These are phyloP conservation scores for Acromyrmex heyeri DNA, from an alignment of 1,140 invertebrate species.

Conservation along the genomic window DNA sequence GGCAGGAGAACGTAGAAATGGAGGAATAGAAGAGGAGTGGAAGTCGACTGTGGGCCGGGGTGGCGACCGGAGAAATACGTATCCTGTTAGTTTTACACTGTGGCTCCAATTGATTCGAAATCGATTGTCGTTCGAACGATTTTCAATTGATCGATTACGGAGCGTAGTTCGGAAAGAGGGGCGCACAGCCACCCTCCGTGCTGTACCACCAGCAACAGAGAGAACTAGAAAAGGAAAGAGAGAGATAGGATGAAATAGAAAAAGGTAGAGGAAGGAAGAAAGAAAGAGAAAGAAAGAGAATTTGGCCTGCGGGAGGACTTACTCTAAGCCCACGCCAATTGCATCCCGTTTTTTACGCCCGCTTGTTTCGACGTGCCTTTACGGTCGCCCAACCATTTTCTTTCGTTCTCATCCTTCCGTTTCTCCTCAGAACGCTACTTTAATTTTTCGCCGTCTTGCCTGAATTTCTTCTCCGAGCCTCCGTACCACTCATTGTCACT, in stretches of 20 bases:
- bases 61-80: slow-evolving; percentile 83
- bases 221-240: background rate
- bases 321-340: slow-evolving; percentile 82
- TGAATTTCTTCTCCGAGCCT: slow-evolving; percentile 66
- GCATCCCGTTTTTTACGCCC: slow-evolving; percentile 81
- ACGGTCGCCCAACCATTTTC: slow-evolving; percentile 69
- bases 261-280: background rate
- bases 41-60: slow-evolving; percentile 70
- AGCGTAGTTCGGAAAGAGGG: slow-evolving; percentile 68
- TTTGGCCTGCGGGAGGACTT: slow-evolving; percentile 74
- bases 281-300: slow-evolving; percentile 50
- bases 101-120: slow-evolving; percentile 85
- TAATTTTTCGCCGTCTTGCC: slow-evolving; percentile 61
- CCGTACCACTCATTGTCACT: slow-evolving; percentile 26
- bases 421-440: slow-evolving; percentile 58
- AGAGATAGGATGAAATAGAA: slow-evolving; percentile 20
- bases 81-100: slow-evolving; percentile 85
- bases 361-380: slow-evolving; percentile 79
- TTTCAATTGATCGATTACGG: slow-evolving; percentile 85
- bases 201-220: slow-evolving; percentile 31
- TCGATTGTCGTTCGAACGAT: slow-evolving; percentile 85
- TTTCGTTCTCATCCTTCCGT: slow-evolving; percentile 37
- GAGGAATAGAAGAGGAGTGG: slow-evolving; percentile 67
- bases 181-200: slow-evolving; percentile 44
- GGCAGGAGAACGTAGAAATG: slow-evolving; percentile 66